Evolutionary conservation across 2,888 invertebrate species (phyloP).

Genomic region (Dynastes hyllus): DNA sequence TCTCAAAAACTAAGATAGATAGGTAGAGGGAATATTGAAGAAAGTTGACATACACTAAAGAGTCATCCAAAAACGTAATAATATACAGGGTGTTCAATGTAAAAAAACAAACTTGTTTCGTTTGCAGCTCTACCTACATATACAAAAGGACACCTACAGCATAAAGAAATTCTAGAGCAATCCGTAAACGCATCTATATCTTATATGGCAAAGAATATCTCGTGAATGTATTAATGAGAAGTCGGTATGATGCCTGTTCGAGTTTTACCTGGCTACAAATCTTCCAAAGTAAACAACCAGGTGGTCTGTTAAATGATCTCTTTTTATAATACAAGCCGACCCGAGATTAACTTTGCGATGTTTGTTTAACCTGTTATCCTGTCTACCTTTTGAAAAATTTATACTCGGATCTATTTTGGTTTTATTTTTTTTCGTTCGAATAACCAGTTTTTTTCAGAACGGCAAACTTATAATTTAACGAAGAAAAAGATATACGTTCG

Average conservation of each 20-base stretch:
- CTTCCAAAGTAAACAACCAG: conserved; percentile 29
- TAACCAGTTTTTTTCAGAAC: conserved; percentile 2
- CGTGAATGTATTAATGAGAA: conserved; percentile 21
- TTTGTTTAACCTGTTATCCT: conserved; percentile 26
- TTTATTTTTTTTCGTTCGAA: conserved; percentile 5
- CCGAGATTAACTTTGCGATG: conserved; percentile 19
- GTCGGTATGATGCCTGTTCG: conserved; percentile 4
- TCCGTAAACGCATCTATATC: neutral
- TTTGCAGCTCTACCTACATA: too few species aligned
- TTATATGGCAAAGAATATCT: neutral
- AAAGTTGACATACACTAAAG: too few species aligned
- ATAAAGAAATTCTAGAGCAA: neutral
- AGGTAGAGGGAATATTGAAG: too few species aligned
- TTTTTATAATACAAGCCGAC: conserved; percentile 24
- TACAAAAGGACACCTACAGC: too few species aligned
- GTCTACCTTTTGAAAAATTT: conserved; percentile 28
- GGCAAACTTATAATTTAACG: neutral
- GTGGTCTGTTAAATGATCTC: conserved; percentile 27
- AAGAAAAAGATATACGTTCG: neutral
- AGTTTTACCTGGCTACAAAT: conserved; percentile 30
- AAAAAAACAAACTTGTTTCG: too few species aligned
- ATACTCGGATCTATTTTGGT: neutral
- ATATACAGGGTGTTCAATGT: too few species aligned
- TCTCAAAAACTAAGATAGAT: too few species aligned
- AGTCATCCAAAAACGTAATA: too few species aligned